phyloP scores from a whole-genome alignment of 2,888 invertebrate species.

The Camponotus fellah region DNA sequence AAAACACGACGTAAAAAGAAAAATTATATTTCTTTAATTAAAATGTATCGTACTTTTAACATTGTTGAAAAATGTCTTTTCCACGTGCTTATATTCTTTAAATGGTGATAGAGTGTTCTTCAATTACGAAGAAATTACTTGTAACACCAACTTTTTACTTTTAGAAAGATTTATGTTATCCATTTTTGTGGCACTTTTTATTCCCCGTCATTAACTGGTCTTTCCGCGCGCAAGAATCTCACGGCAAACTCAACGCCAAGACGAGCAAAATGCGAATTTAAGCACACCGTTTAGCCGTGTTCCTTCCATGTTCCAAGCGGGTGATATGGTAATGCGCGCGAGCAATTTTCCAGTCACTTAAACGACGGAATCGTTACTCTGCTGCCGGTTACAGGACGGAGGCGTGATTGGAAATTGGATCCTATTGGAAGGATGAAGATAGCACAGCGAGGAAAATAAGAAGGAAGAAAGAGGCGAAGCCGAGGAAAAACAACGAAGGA shows the following conservation, averaged over 20 bases:
- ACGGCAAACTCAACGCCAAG: neutral
- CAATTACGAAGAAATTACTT: slow-evolving; percentile 1
- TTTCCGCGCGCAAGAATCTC: neutral
- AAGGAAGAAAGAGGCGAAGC: neutral
- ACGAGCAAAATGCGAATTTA: slow-evolving; percentile 37
- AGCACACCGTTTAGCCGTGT: slow-evolving; percentile 35
- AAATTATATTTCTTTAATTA: neutral
- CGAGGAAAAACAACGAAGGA: neutral
- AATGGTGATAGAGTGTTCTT: neutral
- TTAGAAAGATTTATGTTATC: slow-evolving; percentile 7
- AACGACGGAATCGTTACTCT: slow-evolving; percentile 60
- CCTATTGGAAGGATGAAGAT: slow-evolving; percentile 29
- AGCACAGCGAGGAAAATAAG: neutral
- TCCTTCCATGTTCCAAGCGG: slow-evolving; percentile 1
- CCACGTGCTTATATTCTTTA: neutral
- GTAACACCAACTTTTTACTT: neutral
- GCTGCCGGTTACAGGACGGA: slow-evolving; percentile 54
- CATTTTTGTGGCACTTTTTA: neutral
- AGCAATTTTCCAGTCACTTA: slow-evolving; percentile 67
- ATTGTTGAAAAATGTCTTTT: neutral
- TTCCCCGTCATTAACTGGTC: slow-evolving; percentile 27
- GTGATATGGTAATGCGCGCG: slow-evolving; percentile 50
- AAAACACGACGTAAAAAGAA: neutral
- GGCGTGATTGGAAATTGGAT: slow-evolving; percentile 69
- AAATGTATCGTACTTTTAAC: slow-evolving; percentile 6